Conservation (phyloP, 2,888 invertebrate species). For the Hedya salicella region DNA sequence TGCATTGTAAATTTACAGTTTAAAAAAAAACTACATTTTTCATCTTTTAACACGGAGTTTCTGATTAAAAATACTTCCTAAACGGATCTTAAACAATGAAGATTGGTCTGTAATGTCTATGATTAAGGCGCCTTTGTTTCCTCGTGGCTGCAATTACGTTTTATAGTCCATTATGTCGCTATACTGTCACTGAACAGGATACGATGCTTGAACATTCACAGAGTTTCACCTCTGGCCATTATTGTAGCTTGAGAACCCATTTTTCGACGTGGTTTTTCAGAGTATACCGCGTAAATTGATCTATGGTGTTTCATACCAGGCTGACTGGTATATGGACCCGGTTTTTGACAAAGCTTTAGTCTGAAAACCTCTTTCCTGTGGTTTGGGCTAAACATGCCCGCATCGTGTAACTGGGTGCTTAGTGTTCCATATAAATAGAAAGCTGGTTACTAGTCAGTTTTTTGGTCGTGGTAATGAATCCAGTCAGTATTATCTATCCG, state of each 20-base stretch:
- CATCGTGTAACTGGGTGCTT: too few species aligned
- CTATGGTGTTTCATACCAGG: too few species aligned
- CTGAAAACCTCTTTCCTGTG: too few species aligned
- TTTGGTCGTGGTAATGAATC: too few species aligned
- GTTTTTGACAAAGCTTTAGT: too few species aligned
- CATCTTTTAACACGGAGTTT: slow-evolving; percentile 1
- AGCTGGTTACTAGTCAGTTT: too few species aligned
- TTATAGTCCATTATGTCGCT: slow-evolving; percentile 57
- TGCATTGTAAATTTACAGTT: too few species aligned
- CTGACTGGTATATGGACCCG: too few species aligned
- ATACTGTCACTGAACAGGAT: slow-evolving; percentile 34
- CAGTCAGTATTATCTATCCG: too few species aligned
- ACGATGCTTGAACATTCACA: slow-evolving; percentile 20
- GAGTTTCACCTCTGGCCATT: neutral
- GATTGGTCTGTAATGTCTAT: slow-evolving; percentile 56
- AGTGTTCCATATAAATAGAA: too few species aligned
- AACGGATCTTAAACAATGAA: slow-evolving; percentile 44
- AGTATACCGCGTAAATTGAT: neutral
- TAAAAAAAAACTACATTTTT: neutral
- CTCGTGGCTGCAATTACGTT: slow-evolving; percentile 54
- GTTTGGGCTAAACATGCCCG: too few species aligned
- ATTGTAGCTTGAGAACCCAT: too few species aligned
- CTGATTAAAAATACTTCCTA: slow-evolving; percentile 32
- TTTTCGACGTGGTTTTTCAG: neutral
- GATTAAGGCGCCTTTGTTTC: slow-evolving; percentile 55